These are phyloP conservation scores for Parazoanthus darwini DNA, from an alignment of 92 coral and sea anemone genomes.

Conservation along the genomic window DNA sequence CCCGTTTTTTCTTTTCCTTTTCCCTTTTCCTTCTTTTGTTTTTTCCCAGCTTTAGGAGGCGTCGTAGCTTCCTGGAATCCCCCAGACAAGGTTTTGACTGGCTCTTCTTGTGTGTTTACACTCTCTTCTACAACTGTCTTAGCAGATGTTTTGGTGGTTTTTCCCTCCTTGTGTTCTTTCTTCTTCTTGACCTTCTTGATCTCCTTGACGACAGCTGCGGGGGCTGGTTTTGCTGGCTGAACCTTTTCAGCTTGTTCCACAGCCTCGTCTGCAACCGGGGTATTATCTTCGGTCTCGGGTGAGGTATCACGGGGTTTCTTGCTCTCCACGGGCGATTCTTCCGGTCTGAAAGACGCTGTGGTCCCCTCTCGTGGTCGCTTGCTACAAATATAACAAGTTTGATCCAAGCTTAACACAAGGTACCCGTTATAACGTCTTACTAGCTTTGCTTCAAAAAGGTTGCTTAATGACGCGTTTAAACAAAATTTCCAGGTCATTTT, in stretches of 20 bases:
- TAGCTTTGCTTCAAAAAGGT: background rate
- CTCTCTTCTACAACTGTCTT: slow-evolving; percentile 37
- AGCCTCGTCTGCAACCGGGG: slow-evolving; percentile 33
- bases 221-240: slow-evolving; percentile 44
- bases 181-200: slow-evolving; percentile 73
- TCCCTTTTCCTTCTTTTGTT: slow-evolving; percentile 77
- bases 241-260: slow-evolving; percentile 55
- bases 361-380: slow-evolving; percentile 78
- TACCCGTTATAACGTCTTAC: background rate
- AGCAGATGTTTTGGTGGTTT: slow-evolving; percentile 43
- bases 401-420: background rate
- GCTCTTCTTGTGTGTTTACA: slow-evolving; percentile 31
- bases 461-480: background rate
- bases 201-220: slow-evolving; percentile 51
- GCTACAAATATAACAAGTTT: slow-evolving; percentile 38
- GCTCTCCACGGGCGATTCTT: slow-evolving; percentile 64
- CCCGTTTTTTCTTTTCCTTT: slow-evolving; percentile 80
- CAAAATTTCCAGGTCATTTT: too few relatives aligned
- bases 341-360: slow-evolving; percentile 64
- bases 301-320: slow-evolving; percentile 73
- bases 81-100: slow-evolving; percentile 35
- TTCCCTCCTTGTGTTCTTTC: slow-evolving; percentile 74
- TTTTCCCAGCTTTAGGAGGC: slow-evolving; percentile 68
- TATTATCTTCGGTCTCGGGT: slow-evolving; percentile 51
- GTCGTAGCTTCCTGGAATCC: slow-evolving; percentile 45